These are phyloP conservation scores for Oreohelix idahoensis DNA, from an alignment of 1,140 invertebrate species.

Conservation along the genomic window DNA sequence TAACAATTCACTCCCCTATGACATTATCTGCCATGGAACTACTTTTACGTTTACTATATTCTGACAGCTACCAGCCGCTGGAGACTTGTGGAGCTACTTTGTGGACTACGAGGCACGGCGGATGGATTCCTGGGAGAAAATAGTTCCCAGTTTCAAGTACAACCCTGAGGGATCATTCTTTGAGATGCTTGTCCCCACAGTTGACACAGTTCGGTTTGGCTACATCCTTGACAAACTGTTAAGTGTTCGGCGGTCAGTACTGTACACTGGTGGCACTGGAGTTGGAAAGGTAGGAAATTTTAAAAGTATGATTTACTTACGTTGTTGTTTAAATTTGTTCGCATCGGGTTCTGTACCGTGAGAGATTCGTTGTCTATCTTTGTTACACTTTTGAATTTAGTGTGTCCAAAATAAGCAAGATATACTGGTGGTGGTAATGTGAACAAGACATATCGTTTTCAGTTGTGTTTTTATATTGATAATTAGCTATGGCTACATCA, in stretches of 20 bases:
- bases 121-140: slow-evolving; percentile 83
- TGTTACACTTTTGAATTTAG: too few relatives aligned
- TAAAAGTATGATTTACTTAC: background rate
- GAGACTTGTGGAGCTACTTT: slow-evolving; percentile 83
- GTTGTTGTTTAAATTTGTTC: too few relatives aligned
- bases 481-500: too few relatives aligned
- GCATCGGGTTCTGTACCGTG: too few relatives aligned
- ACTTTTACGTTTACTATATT: too few relatives aligned
- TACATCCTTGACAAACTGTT: slow-evolving; percentile 84
- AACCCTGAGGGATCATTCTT: slow-evolving; percentile 73
- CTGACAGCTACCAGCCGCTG: slow-evolving; percentile 75
- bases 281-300: slow-evolving; percentile 80
- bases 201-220: slow-evolving; percentile 73
- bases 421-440: too few relatives aligned
- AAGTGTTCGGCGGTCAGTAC: slow-evolving; percentile 78
- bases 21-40: too few relatives aligned
- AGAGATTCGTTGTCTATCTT: too few relatives aligned
- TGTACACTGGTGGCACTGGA: slow-evolving; percentile 72
- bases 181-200: slow-evolving; percentile 74
- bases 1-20: too few relatives aligned
- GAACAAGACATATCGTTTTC: too few relatives aligned
- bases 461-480: too few relatives aligned
- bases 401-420: too few relatives aligned
- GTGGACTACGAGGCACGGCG: slow-evolving; percentile 80
- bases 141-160: slow-evolving; percentile 83